Base-by-base conservation (phyloP, 2,888 invertebrate genomes). In the Polydrusus cervinus region DNA sequence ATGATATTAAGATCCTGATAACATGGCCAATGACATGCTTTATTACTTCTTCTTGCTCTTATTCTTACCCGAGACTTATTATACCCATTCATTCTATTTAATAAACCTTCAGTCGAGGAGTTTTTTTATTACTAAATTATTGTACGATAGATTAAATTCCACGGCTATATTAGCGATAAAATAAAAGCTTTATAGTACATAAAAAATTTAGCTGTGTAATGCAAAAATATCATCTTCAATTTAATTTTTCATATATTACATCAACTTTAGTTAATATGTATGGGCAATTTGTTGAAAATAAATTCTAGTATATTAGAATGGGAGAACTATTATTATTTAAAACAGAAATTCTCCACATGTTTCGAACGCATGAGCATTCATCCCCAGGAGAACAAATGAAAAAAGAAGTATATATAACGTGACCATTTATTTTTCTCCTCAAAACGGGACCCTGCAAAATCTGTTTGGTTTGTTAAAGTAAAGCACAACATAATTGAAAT, bases 81-180 rank as follows among this genome's bases (percentile, higher is more conserved):
- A 47, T 10, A 25, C n/a, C n/a, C n/a, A n/a, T n/a, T 14, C 47
- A 30, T 47, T 64, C 47, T 64, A 64, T 64, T 64, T 64, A 64
- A 47, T 64, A 64, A 47, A 14, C 64, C 64, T 25, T n/a, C 47
- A 30, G 30, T 11, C 45, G 30, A 20, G 47, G 47, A 43, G 47
- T 53, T 64, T 62, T 25, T 64, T 64, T 64, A 64, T 30, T 30
- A 11, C 18, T 14, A 64, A 64, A 47, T 64, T 61, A 61, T 61
- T 64, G 25, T 47, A 3, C 64, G 8, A 45, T 64, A 64, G 20
- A 47, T 64, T 47, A 64, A 64, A 30, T 47, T 47, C 25, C 25
- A 7, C 13, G 0, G 25, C 25, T 30, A 25, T 30, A 25, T 13
- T 53, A 53, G 5, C n/a, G 20, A 53, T 53, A n/a, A 53, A 53